Percentiles rank a stretch among this genome's conserved stretches.
Conservation (phyloP, 1,140 invertebrate species). For the Polypedilum pembai region DNA sequence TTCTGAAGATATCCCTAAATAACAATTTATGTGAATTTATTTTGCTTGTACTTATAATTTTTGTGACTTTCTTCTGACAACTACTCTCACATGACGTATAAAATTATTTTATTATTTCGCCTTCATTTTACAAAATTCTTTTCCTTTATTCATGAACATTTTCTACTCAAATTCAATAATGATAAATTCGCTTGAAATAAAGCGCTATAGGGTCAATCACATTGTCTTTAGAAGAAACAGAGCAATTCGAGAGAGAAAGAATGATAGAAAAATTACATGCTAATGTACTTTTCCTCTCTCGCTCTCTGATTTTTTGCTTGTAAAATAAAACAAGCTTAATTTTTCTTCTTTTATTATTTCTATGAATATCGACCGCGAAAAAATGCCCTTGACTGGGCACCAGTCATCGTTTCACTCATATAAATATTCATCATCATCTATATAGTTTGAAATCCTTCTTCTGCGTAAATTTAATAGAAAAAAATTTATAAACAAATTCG, state of each 20-base stretch:
- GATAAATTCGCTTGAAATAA: neutral
- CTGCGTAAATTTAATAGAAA: too few species aligned
- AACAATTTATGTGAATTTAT: conserved; percentile 16
- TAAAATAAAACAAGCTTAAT: neutral
- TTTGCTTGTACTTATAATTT: neutral
- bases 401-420: too few species aligned
- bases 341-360: too few species aligned
- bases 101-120: neutral
- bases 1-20: conserved; percentile 3
- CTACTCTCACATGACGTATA: neutral
- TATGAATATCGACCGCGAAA: too few species aligned
- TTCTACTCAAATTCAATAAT: neutral
- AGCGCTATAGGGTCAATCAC: neutral
- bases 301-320: neutral
- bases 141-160: neutral
- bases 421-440: too few species aligned
- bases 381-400: too few species aligned
- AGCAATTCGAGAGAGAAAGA: too few species aligned
- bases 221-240: neutral
- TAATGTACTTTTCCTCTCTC: neutral
- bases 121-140: neutral
- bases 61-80: neutral
- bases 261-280: neutral
- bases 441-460: too few species aligned
- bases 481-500: too few species aligned